Evolutionary conservation across 2,888 invertebrate genomes (phyloP).

Genomic region (Trachelus troglodyta): DNA sequence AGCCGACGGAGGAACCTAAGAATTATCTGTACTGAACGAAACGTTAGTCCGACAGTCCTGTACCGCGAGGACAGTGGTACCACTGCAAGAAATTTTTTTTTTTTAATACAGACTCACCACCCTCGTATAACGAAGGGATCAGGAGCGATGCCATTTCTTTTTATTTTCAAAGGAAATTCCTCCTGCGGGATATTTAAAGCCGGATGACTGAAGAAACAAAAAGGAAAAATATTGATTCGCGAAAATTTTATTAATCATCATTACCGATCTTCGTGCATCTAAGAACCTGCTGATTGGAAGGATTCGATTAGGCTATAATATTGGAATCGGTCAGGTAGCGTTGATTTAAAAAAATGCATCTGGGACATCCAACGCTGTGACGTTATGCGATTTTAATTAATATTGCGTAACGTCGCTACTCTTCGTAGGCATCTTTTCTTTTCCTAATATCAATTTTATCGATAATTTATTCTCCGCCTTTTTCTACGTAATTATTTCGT

Average conservation of each 20-base stretch:
- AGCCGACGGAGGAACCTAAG: conserved; percentile 86
- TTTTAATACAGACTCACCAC: no score
- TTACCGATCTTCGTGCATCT: conserved; percentile 8
- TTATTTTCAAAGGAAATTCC: not conserved
- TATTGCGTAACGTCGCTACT: not conserved
- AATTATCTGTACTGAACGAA: conserved; percentile 83
- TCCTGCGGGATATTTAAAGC: not conserved
- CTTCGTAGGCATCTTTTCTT: no score
- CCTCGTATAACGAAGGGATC: not conserved
- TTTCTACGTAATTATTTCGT: not conserved
- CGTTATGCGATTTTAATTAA: not conserved
- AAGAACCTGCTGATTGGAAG: not conserved
- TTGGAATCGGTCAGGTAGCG: not conserved
- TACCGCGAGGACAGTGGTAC: not conserved
- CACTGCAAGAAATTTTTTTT: not conserved
- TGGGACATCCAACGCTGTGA: not conserved
- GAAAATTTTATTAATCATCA: conserved; percentile 22
- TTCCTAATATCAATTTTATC: not conserved
- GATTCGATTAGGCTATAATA: not conserved
- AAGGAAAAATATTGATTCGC: not conserved
- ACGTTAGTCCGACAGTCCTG: not conserved
- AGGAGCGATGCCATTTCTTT: not conserved
- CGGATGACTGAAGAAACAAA: not conserved
- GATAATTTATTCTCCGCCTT: not conserved
- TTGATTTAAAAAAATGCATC: not conserved